Base-by-base conservation (phyloP, 2,113 vertebrate species). In the Oreotrochilus melanogaster region DNA sequence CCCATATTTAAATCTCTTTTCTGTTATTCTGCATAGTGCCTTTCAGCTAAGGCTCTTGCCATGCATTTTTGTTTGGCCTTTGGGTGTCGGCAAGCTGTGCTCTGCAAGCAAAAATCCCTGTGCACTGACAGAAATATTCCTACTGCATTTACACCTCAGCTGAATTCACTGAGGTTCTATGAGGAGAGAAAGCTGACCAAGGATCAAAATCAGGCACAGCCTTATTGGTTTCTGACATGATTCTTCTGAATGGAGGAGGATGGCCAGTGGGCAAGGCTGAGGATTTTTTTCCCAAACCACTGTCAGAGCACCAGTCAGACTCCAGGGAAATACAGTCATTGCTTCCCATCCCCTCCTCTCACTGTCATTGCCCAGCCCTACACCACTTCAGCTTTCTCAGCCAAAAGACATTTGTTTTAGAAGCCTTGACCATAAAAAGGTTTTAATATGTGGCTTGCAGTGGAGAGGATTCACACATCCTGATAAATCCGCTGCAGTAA, bases 231-330 rank as follows among this genome's bases (percentile, higher is more conserved):
- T 71, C 69, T 58, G 11, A 9, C 24, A 74, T 6, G 14, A 18
- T 39, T 31, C 27, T 39, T 50, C 35, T 31, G 30, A 65, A 5
- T 6, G 10, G 14, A 31, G 7, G 4, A 47, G 10, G 30, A 30
- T 19, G 24, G 18, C 27, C 31, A 65, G 25, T 18, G 81, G 18
- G 18, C 23, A 79, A 75, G 18, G 25, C 25, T 61, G 35, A 82
- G 39, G 28, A 27, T 1, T 3, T 1, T 15, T 15, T 78, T 57
- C 42, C 7, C 65, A 67, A 81, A 66, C 51, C 0, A 0, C 22
- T 33, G 54, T 47, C 43, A 58, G 37, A 75, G n/a, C 22, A 15
- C 31, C 10, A 23, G 4, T n/a, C 42, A 24, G 31, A 37, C 10
- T 10, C 8, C 25, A 79, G 51, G 7, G 19, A 81, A 84, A 53